Evolutionary conservation across 2,888 invertebrate species (phyloP).

Genomic region (Hypolimnas misippus): DNA sequence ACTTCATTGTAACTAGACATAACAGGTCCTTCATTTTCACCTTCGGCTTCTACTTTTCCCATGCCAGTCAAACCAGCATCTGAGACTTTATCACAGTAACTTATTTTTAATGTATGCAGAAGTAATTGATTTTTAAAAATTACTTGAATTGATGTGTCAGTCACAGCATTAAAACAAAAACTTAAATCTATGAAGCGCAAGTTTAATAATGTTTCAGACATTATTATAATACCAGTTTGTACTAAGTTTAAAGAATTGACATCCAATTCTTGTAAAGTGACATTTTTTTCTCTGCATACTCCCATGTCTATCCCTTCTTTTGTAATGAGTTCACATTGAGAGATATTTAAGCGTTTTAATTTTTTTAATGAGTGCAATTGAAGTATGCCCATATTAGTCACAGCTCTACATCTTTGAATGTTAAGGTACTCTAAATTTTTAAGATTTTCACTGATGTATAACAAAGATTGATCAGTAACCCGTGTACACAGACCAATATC

Average conservation of each 20-base stretch:
- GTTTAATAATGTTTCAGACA: conserved; percentile 84
- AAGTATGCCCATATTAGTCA: conserved; percentile 85
- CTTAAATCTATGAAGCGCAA: conserved; percentile 86
- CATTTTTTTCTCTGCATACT: conserved; percentile 79
- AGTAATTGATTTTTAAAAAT: conserved; percentile 86
- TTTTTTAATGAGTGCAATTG: conserved; percentile 81
- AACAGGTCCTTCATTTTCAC: conserved; percentile 61
- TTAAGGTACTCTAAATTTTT: conserved; percentile 84
- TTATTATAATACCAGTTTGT: conserved; percentile 84
- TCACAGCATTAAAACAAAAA: conserved; percentile 88
- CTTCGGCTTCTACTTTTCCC: conserved; percentile 72
- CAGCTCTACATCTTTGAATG: conserved; percentile 85
- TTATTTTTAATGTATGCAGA: conserved; percentile 85
- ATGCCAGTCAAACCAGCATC: conserved; percentile 89
- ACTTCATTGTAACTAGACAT: conserved; percentile 62
- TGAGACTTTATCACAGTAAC: conserved; percentile 87
- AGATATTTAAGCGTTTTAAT: conserved; percentile 85
- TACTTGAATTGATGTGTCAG: conserved; percentile 87
- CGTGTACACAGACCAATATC: conserved; percentile 87
- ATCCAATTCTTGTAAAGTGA: conserved; percentile 79
- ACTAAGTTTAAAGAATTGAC: conserved; percentile 85
- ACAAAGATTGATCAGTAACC: conserved; percentile 86
- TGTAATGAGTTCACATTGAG: conserved; percentile 87
- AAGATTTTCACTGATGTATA: conserved; percentile 84
- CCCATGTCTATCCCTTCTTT: conserved; percentile 85